A percentile compares a stretch with the other conserved stretches of the same genome.
phyloP scores from a whole-genome alignment of 1,140 invertebrate genomes.

The Drosophila pruinosa region DNA sequence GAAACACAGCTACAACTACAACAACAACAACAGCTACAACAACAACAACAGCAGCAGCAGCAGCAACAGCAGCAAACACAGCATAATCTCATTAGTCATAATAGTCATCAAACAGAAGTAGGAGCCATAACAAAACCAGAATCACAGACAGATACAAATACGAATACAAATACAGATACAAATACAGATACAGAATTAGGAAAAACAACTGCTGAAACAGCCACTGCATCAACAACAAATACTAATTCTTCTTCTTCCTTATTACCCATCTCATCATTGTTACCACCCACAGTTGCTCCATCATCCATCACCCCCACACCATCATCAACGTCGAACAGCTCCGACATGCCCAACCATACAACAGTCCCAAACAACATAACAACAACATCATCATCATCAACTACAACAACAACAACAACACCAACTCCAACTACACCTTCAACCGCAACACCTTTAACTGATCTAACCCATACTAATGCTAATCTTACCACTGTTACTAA shows the following conservation, averaged over 20 bases:
- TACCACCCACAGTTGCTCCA: conserved; percentile 73
- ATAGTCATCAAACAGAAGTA: conserved; percentile 19
- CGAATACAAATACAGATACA: background rate
- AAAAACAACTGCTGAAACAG: conserved; percentile 5
- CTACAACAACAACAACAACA: conserved; percentile 40
- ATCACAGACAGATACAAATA: background rate
- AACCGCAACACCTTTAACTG: conserved; percentile 43
- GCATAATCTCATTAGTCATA: conserved; percentile 40
- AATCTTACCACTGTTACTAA: conserved; percentile 80
- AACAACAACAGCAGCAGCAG: conserved; percentile 40
- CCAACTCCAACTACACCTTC: conserved; percentile 32
- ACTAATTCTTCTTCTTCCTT: conserved; percentile 71
- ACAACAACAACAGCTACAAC: conserved; percentile 46
- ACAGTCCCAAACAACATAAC: conserved; percentile 35
- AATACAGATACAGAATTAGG: background rate
- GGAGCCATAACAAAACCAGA: background rate
- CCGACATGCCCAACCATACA: conserved; percentile 44
- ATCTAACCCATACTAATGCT: conserved; percentile 79
- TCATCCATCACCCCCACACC: conserved; percentile 61
- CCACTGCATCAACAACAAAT: conserved; percentile 45
- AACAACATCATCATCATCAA: conserved; percentile 41
- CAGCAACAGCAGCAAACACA: conserved; percentile 18
- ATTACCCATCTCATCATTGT: conserved; percentile 74
- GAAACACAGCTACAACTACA: conserved; percentile 47
- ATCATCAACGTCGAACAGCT: conserved; percentile 26